phyloP scores from a whole-genome alignment of 2,113 vertebrate species.

The Phrynocephalus versicolor region DNA sequence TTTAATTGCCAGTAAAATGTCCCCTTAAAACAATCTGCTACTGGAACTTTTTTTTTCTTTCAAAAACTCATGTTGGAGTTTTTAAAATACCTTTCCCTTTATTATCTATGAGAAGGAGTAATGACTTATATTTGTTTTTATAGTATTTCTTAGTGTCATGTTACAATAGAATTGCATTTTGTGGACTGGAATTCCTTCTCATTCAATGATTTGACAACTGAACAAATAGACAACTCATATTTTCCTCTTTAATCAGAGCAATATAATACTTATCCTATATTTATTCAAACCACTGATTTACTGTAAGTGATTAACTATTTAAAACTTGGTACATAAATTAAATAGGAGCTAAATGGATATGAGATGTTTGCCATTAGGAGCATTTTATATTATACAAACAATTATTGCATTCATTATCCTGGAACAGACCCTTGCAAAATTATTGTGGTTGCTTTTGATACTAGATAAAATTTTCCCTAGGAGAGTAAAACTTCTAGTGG shows the following conservation, averaged over 20 bases:
- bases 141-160: slow-evolving; percentile 20
- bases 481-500: slow-evolving; percentile 79
- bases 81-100: background rate
- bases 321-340: slow-evolving; percentile 82
- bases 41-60: background rate
- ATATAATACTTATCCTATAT: slow-evolving; percentile 65
- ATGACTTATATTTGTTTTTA: slow-evolving; percentile 10
- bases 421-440: slow-evolving; percentile 71
- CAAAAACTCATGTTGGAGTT: background rate
- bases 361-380: slow-evolving; percentile 77
- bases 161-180: background rate
- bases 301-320: slow-evolving; percentile 76
- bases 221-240: slow-evolving; percentile 34
- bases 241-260: slow-evolving; percentile 49
- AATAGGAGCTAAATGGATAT: slow-evolving; percentile 81
- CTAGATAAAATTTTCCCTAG: slow-evolving; percentile 73
- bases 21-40: background rate
- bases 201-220: slow-evolving; percentile 36
- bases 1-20: background rate
- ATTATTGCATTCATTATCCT: slow-evolving; percentile 79
- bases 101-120: background rate
- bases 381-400: slow-evolving; percentile 82
- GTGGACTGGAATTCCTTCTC: slow-evolving; percentile 21
- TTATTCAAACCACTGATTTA: slow-evolving; percentile 72
- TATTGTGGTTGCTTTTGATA: slow-evolving; percentile 67